Conservation (phyloP, 2,797 vertebrate genomes). For the Pangasius mekongensis region DNA sequence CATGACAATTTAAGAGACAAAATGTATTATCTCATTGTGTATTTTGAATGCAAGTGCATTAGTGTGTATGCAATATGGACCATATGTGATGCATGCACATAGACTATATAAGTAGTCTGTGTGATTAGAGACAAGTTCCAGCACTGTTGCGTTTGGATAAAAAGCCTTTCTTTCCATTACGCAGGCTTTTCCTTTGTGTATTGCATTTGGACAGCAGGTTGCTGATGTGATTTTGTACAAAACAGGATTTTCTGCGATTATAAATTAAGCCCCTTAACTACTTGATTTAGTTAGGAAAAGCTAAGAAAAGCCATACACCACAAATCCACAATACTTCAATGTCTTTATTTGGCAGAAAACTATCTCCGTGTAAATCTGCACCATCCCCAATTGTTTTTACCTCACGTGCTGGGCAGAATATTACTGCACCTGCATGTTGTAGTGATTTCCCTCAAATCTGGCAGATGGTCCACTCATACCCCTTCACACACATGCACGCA, state of each 20-base stretch:
- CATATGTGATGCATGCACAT: constrained; percentile 13
- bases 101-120: constrained; percentile 23
- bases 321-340: constrained; percentile 3
- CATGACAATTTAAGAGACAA: constrained; percentile 67
- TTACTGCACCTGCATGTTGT: constrained; percentile 74
- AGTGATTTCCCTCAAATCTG: constrained; percentile 66
- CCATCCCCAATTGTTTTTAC: constrained; percentile 46
- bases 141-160: background rate
- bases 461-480: constrained; percentile 70
- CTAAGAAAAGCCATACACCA: constrained; percentile 26
- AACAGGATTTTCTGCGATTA: constrained; percentile 60
- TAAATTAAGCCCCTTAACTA: constrained; percentile 57
- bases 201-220: constrained; percentile 22
- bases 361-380: constrained; percentile 20
- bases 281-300: constrained; percentile 42
- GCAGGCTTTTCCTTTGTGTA: constrained; percentile 6
- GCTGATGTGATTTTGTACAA: constrained; percentile 25
- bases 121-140: constrained; percentile 4
- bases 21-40: constrained; percentile 62
- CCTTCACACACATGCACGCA: constrained; percentile 50
- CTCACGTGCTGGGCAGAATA: constrained; percentile 68
- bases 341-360: constrained; percentile 31
- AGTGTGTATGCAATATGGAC: constrained; percentile 10
- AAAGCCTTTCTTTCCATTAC: constrained; percentile 15
- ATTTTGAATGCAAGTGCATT: constrained; percentile 58